Evolutionary conservation across 2,888 invertebrate species (phyloP).

Genomic region (Aromia moschata): DNA sequence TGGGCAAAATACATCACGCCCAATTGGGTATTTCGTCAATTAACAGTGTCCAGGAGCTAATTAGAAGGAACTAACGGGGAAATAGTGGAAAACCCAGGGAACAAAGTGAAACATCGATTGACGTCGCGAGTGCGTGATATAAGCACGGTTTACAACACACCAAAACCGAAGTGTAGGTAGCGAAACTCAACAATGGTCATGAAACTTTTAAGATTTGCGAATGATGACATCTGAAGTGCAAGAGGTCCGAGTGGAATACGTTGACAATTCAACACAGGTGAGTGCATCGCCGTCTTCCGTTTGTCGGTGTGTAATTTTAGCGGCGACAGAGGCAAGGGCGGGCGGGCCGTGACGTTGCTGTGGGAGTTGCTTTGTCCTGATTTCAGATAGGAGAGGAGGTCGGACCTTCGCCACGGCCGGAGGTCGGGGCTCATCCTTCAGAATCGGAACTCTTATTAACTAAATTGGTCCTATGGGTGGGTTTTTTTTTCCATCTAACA

Average conservation of each 20-base stretch:
- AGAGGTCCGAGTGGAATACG: constrained; percentile 54
- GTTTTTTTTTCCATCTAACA: constrained; percentile 33
- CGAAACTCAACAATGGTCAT: constrained; percentile 41
- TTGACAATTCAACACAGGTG: constrained; percentile 55
- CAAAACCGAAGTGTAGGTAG: constrained; percentile 27
- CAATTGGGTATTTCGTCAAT: constrained; percentile 42
- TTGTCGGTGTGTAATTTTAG: constrained; percentile 30
- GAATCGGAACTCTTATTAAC: constrained; percentile 29
- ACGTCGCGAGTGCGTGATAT: constrained; percentile 38
- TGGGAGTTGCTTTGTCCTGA: constrained; percentile 52
- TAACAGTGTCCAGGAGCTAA: constrained; percentile 34
- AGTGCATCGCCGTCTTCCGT: constrained; percentile 35
- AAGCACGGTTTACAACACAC: constrained; percentile 43
- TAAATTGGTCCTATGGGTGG: constrained; percentile 37
- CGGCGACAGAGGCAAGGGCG: constrained; percentile 44
- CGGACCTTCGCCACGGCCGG: constrained; percentile 54
- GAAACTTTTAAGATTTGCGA: constrained; percentile 32
- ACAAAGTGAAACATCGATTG: constrained; percentile 37
- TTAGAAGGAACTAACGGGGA: constrained; percentile 26
- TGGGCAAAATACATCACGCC: constrained; percentile 43
- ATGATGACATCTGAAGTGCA: constrained; percentile 46
- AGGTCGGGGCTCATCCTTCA: constrained; percentile 39
- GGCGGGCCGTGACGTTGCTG: constrained; percentile 46
- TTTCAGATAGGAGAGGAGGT: constrained; percentile 55
- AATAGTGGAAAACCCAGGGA: constrained; percentile 27